Evolutionary conservation across 2,113 vertebrate genomes (phyloP).

Genomic region (Pogona vitticeps): DNA sequence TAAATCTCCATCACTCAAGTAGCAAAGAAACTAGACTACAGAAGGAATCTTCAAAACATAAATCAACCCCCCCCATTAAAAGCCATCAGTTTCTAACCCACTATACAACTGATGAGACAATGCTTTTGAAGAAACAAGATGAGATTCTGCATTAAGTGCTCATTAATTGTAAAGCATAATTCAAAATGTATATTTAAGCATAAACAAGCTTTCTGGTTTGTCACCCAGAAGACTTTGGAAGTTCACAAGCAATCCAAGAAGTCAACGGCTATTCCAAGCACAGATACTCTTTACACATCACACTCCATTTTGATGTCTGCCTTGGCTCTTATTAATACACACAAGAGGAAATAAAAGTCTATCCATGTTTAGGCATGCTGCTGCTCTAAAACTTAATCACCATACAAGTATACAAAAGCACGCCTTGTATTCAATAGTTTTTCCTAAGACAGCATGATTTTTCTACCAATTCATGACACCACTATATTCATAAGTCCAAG

Average conservation of each 20-base stretch:
- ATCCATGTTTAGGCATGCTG: background rate
- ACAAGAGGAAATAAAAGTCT: conserved; percentile 47
- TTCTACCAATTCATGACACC: conserved; percentile 20
- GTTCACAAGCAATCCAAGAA: background rate
- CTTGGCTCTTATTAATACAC: conserved; percentile 33
- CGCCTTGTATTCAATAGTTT: background rate
- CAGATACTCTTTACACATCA: conserved; percentile 30
- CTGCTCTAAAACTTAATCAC: accelerated
- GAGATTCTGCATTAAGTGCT: background rate
- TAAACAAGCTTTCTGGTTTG: background rate
- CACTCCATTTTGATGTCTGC: background rate
- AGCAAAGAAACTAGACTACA: background rate
- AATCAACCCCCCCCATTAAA: no score
- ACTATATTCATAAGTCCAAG: conserved; percentile 24
- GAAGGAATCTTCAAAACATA: no score
- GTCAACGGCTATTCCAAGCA: background rate
- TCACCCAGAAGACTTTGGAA: background rate
- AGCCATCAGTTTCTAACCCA: background rate
- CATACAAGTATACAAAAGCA: background rate
- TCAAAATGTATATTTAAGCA: background rate
- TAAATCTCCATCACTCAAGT: background rate
- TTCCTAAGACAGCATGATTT: conserved; percentile 32
- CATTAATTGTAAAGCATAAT: background rate
- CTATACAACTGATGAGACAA: background rate
- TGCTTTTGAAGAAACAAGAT: background rate